Evolutionary conservation across 2,113 vertebrate genomes (phyloP).

Genomic region (Odontesthes bonariensis): DNA sequence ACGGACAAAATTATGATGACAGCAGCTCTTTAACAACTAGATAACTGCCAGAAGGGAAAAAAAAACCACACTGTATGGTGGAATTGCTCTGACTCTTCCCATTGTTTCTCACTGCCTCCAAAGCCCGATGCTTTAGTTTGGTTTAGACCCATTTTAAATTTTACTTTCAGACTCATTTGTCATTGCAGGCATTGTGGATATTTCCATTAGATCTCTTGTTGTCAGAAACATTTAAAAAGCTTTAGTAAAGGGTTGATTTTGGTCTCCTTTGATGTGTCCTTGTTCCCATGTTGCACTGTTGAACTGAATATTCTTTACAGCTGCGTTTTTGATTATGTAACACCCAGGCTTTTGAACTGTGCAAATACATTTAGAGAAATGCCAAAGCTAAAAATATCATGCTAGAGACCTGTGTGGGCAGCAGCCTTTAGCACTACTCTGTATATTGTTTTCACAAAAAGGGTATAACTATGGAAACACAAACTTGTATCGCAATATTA

Average conservation of each 20-base stretch:
- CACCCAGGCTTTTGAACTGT: constrained; percentile 56
- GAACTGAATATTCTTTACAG: constrained; percentile 33
- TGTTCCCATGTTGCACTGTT: not conserved
- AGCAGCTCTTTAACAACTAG: constrained; percentile 20
- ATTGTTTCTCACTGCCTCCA: constrained; percentile 9
- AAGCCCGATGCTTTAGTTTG: not conserved
- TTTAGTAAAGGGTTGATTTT: not conserved
- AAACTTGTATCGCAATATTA: not conserved
- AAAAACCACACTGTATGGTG: not conserved
- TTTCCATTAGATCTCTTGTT: not conserved
- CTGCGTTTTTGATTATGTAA: constrained; percentile 63
- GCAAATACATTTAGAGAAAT: constrained; percentile 74
- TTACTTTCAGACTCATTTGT: not conserved
- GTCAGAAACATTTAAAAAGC: not conserved
- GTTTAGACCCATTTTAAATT: not conserved
- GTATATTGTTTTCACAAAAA: constrained; percentile 37
- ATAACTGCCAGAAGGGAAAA: constrained; percentile 7
- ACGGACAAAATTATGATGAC: constrained; percentile 25
- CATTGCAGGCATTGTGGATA: not conserved
- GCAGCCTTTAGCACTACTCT: constrained; percentile 44
- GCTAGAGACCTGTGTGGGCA: constrained; percentile 46
- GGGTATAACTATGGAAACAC: constrained; percentile 40
- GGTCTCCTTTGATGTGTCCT: constrained; percentile 6
- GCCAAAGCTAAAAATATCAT: constrained; percentile 73
- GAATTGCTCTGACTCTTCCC: not conserved